Base-by-base conservation (phyloP, 1,140 invertebrate species). In the Sycophila sp. region DNA sequence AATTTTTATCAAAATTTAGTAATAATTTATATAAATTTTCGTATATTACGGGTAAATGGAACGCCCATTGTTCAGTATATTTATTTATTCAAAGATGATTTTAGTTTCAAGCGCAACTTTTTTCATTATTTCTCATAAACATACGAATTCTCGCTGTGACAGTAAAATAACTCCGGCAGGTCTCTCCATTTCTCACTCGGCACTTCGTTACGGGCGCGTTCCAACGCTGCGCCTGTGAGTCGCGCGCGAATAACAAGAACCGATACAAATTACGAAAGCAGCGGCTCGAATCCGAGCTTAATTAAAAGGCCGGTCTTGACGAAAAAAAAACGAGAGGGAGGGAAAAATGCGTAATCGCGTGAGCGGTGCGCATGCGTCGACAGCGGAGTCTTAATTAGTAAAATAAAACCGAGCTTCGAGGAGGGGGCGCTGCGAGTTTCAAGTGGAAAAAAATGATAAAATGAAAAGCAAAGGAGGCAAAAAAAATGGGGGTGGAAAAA, bases 371-470 rank as follows among this genome's bases (percentile, higher is more conserved):
- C 13, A 26, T 11, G 15, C 42, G 42, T 24, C 8, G 3, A 11
- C n/a, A 17, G 42, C 24, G 17, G 42, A 47, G 19, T 5, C 34
- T 38, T 58, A 58, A 60, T 42, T 60, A 60, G 56, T 26, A 28
- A 60, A 60, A 60, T 60, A 60, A 60, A 60, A 38, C 38, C 10
- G 51, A 34, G 51, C 2, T 13, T 2, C 4, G 47, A 11, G 47
- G 15, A 6, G 59, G 22, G 22, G 22, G 32, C 7, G 13, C 24
- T 34, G 47, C 19, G 36, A 71, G 28, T 47, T 59, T 45, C n/a
- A 69, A 60, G 62, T n/a, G 58, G 67, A 65, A 65, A 63, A 62
- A 67, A 47, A 64, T 68, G 62, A 42, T 42, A 47, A 68, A 72
- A 70, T 60, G 36, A 72, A 68, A 72, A 58, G 45, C 26, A 65